Conservation (phyloP, 1,140 invertebrate genomes). For the Drosophila prosaltans region DNA sequence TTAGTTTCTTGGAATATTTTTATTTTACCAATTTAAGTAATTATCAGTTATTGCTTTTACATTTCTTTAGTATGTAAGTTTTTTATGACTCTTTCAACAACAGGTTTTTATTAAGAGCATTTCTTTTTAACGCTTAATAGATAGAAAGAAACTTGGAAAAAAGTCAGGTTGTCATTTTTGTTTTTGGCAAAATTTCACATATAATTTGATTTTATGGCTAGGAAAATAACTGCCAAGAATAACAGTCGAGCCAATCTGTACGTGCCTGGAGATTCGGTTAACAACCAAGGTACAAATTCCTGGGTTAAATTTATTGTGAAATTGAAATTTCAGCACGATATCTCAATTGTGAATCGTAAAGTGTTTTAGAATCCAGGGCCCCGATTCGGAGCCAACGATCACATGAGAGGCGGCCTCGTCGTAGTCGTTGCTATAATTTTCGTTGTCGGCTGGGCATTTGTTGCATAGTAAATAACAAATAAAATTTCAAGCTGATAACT, state of each 20-base stretch:
- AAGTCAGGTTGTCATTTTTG: not conserved
- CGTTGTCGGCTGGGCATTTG: slow-evolving; percentile 32
- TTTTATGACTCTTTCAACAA: too few relatives aligned
- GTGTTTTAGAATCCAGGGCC: slow-evolving; percentile 14
- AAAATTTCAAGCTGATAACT: slow-evolving; percentile 75
- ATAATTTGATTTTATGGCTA: slow-evolving; percentile 5
- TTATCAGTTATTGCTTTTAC: too few relatives aligned
- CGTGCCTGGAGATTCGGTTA: slow-evolving; percentile 15
- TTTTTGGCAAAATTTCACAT: slow-evolving; percentile 2
- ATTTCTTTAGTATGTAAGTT: too few relatives aligned
- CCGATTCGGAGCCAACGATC: not conserved
- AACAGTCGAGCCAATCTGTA: not conserved
- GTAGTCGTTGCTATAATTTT: slow-evolving; percentile 16
- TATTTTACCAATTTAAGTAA: too few relatives aligned
- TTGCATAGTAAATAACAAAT: slow-evolving; percentile 61
- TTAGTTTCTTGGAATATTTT: too few relatives aligned
- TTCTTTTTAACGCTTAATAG: too few relatives aligned
- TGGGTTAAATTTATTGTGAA: slow-evolving; percentile 60
- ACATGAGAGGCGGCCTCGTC: not conserved
- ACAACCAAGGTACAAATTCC: slow-evolving; percentile 37
- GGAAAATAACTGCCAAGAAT: not conserved
- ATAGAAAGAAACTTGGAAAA: too few relatives aligned
- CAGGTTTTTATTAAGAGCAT: too few relatives aligned
- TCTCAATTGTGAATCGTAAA: slow-evolving; percentile 70
- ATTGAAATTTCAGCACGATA: slow-evolving; percentile 80